Evolutionary conservation across 23 tunicate species (phyloP).

Genomic region (Clavelina lepadiformis): DNA sequence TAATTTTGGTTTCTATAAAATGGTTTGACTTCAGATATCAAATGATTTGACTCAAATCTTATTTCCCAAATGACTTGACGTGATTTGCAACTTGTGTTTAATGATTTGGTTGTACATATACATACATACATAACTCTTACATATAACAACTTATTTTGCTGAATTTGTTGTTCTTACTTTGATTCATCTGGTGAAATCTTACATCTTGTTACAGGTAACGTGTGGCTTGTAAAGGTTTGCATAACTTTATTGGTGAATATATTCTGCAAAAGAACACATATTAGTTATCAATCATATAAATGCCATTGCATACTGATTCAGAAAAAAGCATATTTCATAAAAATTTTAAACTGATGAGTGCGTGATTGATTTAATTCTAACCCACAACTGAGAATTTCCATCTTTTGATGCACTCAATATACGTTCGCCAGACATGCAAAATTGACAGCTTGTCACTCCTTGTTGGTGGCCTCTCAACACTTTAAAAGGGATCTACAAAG

Average conservation of each 20-base stretch:
- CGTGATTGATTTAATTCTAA: background rate
- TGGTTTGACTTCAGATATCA: no score
- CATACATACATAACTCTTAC: no score
- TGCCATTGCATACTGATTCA: no score
- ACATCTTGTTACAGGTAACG: slow-evolving; percentile 18
- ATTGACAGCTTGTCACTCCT: slow-evolving; percentile 66
- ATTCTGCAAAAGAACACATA: slow-evolving; percentile 4
- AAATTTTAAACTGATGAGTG: no score
- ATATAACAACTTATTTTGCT: no score
- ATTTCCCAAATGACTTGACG: no score
- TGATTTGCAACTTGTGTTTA: no score
- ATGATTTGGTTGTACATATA: no score
- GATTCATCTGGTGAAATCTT: slow-evolving; percentile 27
- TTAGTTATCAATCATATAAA: no score
- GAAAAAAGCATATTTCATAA: background rate
- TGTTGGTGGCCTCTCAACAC: slow-evolving; percentile 62
- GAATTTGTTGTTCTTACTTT: no score
- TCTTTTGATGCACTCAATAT: slow-evolving; percentile 62
- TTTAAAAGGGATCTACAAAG: slow-evolving; percentile 60
- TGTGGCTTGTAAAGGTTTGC: slow-evolving; percentile 28
- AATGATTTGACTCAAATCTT: no score
- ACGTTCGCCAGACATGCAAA: slow-evolving; percentile 34
- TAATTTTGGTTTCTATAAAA: no score
- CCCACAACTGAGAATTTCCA: slow-evolving; percentile 60
- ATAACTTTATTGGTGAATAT: slow-evolving; percentile 1